Evolutionary conservation across 2,888 invertebrate genomes (phyloP).

Genomic region (Agrilus cyanescens): DNA sequence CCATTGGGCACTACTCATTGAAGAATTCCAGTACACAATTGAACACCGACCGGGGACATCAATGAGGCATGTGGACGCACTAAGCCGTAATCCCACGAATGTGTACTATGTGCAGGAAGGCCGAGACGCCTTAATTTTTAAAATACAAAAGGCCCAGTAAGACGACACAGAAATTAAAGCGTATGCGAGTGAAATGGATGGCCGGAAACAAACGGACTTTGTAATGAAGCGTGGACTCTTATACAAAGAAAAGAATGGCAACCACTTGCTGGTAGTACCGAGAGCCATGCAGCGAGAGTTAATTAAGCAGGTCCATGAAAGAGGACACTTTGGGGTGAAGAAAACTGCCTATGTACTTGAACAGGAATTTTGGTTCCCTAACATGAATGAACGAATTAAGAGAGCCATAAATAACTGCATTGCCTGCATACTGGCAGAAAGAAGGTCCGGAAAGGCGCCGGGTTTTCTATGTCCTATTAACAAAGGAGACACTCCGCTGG

Average conservation of each 20-base stretch:
- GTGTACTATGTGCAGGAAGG: not conserved
- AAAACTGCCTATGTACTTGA: constrained; percentile 20
- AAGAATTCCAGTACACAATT: constrained; percentile 2
- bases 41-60: not conserved
- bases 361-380: constrained; percentile 14
- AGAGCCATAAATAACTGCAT: constrained; percentile 10
- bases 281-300: constrained; percentile 22
- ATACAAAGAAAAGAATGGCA: not conserved
- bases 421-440: constrained; percentile 16
- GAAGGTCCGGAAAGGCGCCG: constrained; percentile 16
- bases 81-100: not conserved
- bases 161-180: no score
- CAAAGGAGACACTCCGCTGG: constrained; percentile 20
- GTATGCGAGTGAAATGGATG: no score
- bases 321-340: constrained; percentile 21
- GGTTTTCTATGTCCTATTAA: constrained; percentile 18
- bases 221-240: not conserved
- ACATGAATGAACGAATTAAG: constrained; percentile 12
- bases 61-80: not conserved
- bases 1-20: constrained; percentile 4
- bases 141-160: not conserved
- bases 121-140: not conserved
- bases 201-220: no score
- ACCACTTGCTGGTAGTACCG: constrained; percentile 20
- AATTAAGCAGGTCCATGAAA: constrained; percentile 19